A percentile compares a stretch with the other conserved stretches of the same genome.
Evolutionary conservation across 2,113 vertebrate genomes (phyloP).

Genomic region (Chamaea fasciata): DNA sequence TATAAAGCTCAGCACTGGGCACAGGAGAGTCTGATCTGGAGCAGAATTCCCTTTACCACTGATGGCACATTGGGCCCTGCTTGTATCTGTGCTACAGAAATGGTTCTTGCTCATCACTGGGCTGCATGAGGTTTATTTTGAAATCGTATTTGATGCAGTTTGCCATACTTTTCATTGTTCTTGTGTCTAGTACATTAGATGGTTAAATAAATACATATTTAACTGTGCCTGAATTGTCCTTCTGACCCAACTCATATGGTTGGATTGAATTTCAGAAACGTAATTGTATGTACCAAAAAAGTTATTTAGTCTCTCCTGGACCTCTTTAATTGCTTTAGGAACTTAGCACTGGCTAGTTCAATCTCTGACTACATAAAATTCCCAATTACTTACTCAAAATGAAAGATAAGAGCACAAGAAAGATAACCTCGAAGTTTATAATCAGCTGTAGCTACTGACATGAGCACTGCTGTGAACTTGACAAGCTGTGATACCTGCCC

Average conservation of each 20-base stretch:
- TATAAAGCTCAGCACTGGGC: not conserved
- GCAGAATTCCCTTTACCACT: not conserved
- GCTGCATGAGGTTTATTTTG: not conserved
- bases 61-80: not conserved
- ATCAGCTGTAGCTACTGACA: not conserved
- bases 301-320: not conserved
- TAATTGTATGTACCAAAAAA: not conserved
- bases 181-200: not conserved
- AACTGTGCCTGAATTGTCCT: not conserved
- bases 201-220: not conserved
- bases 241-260: not conserved
- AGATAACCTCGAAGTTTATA: not conserved
- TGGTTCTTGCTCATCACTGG: not conserved
- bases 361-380: not conserved
- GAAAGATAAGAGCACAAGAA: not conserved
- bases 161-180: not conserved
- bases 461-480: not conserved
- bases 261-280: not conserved
- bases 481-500: not conserved
- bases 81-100: not conserved
- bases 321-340: not conserved
- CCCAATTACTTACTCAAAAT: not conserved
- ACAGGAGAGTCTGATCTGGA: not conserved
- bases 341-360: not conserved
- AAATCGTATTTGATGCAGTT: not conserved